Evolutionary conservation across 1,140 invertebrate genomes (phyloP).

Genomic region (Drepana arcuata): DNA sequence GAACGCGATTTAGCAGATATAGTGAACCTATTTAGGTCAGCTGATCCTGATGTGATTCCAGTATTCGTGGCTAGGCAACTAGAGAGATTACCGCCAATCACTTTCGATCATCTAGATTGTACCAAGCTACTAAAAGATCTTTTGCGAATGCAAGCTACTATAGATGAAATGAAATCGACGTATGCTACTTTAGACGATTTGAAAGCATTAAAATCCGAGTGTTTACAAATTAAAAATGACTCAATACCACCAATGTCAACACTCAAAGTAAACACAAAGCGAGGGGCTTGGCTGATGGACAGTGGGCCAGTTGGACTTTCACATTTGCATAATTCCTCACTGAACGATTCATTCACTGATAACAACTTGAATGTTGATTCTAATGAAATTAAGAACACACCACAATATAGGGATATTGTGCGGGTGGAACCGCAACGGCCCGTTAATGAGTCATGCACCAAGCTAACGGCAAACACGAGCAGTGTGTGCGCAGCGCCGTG

Average conservation of each 20-base stretch:
- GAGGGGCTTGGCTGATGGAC: slow-evolving; percentile 4
- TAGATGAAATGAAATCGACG: background rate
- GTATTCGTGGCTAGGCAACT: slow-evolving; percentile 6
- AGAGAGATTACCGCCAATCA: slow-evolving; percentile 6
- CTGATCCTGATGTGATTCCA: slow-evolving; percentile 4
- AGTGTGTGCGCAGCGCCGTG: no score
- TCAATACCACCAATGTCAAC: slow-evolving; percentile 3
- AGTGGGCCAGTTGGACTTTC: slow-evolving; percentile 2
- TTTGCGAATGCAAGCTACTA: background rate
- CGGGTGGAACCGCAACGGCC: no score
- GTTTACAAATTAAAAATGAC: background rate
- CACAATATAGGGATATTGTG: no score
- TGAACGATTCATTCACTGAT: no score
- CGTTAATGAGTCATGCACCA: no score
- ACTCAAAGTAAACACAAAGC: slow-evolving; percentile 3
- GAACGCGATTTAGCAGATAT: no score
- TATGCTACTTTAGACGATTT: slow-evolving; percentile 1
- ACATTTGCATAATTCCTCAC: no score
- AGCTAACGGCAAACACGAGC: no score
- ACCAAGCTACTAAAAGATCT: slow-evolving; percentile 7
- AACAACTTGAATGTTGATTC: no score
- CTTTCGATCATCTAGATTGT: slow-evolving; percentile 10
- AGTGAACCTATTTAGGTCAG: no score
- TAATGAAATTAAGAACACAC: no score
- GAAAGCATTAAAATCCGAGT: no score